Conservation (phyloP, 2,113 vertebrate genomes). For the Eulacestoma nigropectus region DNA sequence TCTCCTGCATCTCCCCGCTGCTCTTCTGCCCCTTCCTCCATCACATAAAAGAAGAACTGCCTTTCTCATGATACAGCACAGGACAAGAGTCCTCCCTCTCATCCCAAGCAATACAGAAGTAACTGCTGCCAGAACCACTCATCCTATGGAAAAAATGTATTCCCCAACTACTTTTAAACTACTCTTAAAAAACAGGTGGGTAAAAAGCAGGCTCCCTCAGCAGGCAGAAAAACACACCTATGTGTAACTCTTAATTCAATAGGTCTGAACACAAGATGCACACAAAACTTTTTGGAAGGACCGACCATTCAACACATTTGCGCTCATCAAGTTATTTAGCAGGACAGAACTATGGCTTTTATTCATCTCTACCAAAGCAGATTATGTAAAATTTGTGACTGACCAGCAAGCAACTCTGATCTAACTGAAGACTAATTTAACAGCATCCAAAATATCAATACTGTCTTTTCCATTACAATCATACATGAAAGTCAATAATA, state of each 20-base stretch:
- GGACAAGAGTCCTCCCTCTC: not conserved
- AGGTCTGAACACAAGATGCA: not conserved
- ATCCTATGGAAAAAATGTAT: accelerated
- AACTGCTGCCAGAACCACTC: not conserved
- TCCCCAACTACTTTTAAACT: not conserved
- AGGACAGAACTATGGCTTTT: not conserved
- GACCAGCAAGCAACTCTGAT: not conserved
- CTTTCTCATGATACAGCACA: not conserved
- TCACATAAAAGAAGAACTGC: not conserved
- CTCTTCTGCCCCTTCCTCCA: not conserved
- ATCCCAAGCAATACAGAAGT: not conserved
- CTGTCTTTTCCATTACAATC: not conserved
- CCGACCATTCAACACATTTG: not conserved
- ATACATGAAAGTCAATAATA: not conserved
- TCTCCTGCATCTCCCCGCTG: not conserved
- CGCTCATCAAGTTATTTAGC: not conserved
- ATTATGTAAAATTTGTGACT: not conserved
- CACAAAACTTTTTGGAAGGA: not conserved
- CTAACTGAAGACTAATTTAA: not conserved
- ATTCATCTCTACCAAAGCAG: not conserved
- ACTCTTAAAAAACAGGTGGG: not conserved
- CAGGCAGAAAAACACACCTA: not conserved
- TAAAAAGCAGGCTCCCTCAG: not conserved
- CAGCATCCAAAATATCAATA: not conserved
- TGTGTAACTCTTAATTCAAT: accelerated